A percentile compares a stretch with the other conserved stretches of the same genome.
Conservation (phyloP, 2,113 vertebrate species). For the rat (Rattus norvegicus) region GRCr8 NC_086022.1:173511501-173512000, state of each 20-base stretch:
- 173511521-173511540: no score
- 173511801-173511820: not conserved
- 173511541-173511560: not conserved
- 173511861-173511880: not conserved
- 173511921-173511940: not conserved
- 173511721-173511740: not conserved
- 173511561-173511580: not conserved
- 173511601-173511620: not conserved
- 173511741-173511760: not conserved
- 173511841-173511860: not conserved
- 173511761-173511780: not conserved
- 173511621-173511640: not conserved
- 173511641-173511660: not conserved
- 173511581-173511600: not conserved
- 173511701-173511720: not conserved
- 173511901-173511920: not conserved
- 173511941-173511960: not conserved
- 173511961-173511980: not conserved
- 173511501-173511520: not conserved
- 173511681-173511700: not conserved
- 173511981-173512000: not conserved
- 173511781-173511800: not conserved
- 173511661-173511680: not conserved
- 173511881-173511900: not conserved
- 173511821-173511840: not conserved